These are phyloP conservation scores for Ceratina australensis DNA, from an alignment of 1,140 invertebrate genomes.

Conservation along the genomic window DNA sequence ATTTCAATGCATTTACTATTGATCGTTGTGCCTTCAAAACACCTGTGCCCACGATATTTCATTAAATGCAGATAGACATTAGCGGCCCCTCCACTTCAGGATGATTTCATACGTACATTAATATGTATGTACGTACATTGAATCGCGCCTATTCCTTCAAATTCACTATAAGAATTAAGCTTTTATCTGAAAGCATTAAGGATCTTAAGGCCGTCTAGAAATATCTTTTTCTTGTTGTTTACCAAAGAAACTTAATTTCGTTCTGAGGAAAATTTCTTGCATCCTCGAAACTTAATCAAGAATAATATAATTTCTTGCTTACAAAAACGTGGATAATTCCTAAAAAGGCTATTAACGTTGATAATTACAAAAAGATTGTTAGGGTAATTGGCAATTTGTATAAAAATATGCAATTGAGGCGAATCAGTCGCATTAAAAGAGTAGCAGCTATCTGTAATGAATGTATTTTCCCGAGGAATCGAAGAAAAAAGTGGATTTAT, in stretches of 20 bases:
- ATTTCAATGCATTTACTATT: background rate
- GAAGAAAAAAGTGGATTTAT: no score
- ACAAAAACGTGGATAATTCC: background rate
- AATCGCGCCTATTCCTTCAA: conserved; percentile 1
- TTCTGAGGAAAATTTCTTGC: background rate
- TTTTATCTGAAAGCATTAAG: conserved; percentile 4
- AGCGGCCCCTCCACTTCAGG: background rate
- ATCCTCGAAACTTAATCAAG: conserved; percentile 29
- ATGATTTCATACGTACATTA: background rate
- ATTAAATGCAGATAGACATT: background rate
- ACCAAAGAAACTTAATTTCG: conserved; percentile 6
- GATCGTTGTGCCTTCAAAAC: background rate
- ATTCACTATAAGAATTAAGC: conserved; percentile 3
- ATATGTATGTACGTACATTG: conserved; percentile 3
- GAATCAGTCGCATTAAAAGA: no score
- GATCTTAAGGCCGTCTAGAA: background rate
- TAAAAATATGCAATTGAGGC: background rate
- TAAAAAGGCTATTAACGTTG: background rate
- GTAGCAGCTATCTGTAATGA: no score
- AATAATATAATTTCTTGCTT: conserved; percentile 36
- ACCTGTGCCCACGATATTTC: background rate
- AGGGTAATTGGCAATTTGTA: background rate
- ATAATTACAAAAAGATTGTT: background rate
- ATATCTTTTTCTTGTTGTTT: background rate
- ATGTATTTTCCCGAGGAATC: no score